Evolutionary conservation across 2,797 vertebrate species (phyloP).

Genomic region (Propithecus perrieri): DNA sequence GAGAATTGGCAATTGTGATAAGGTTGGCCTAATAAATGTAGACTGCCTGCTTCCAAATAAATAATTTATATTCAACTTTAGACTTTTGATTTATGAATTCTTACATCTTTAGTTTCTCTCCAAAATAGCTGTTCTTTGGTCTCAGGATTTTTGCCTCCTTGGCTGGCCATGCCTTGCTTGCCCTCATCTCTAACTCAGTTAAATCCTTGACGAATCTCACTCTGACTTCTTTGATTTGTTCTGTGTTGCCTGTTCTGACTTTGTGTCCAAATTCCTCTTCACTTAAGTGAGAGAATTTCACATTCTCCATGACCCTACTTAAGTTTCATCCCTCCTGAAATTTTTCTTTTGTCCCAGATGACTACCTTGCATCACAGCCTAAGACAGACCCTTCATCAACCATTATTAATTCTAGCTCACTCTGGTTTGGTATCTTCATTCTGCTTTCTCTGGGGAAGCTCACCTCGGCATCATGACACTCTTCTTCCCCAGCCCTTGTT

Average conservation of each 20-base stretch:
- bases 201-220: not conserved
- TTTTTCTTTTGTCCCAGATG: not conserved
- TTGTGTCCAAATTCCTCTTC: not conserved
- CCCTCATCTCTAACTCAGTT: not conserved
- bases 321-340: not conserved
- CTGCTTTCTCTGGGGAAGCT: not conserved
- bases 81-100: not conserved
- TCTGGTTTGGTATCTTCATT: not conserved
- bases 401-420: not conserved
- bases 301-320: not conserved
- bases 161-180: not conserved
- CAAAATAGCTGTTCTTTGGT: not conserved
- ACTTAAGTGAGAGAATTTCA: not conserved
- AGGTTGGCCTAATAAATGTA: not conserved
- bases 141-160: not conserved
- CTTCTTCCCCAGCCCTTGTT: not conserved
- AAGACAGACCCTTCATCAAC: not conserved
- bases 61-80: not conserved
- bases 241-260: not conserved
- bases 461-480: not conserved
- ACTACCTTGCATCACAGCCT: not conserved
- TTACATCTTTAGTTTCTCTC: constrained; percentile 9
- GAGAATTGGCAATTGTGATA: not conserved
- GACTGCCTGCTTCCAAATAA: not conserved
- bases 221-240: not conserved